Base-by-base conservation (phyloP, 2,888 invertebrate species). In the Venustoraphidia nigricollis region DNA sequence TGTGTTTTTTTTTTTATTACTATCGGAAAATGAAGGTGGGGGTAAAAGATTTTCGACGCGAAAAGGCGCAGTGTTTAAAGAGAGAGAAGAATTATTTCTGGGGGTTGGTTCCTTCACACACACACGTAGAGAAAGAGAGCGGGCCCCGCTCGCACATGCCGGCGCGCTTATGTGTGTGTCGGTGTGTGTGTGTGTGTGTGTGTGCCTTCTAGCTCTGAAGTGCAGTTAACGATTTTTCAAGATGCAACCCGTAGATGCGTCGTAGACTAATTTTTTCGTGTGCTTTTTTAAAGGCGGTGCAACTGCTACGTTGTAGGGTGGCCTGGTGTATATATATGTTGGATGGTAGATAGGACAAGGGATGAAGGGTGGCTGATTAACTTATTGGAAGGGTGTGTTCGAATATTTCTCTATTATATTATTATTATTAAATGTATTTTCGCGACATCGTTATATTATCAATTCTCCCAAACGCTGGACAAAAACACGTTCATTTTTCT, bases 181-280 rank as follows among this genome's bases (percentile, higher is more conserved):
- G 36, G 11, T 11, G 44, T 14, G 36, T 6, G n/a, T 27, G 27
- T 27, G 27, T 27, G 27, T 27, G 36, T 36, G 17, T n/a, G 11
- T 11, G 44, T 14, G 36, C 27, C 27, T 27, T 27, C 27, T 27
- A 27, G 27, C 36, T 44, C 53, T 52, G 54, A 55, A 50, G 45
- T 60, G 61, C 61, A 60, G 62, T 65, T 67, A 67, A 67, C 66
- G 67, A 67, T 67, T 67, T 67, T 51, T 67, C 61, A 66, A 67
- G 66, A 66, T 66, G 67, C 66, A 65, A 61, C 64, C 65, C 62
- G 63, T 64, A 57, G 61, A 64, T 64, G 65, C 64, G 63, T 65
- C 61, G 64, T 61, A 57, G 61, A 40, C 44, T 35, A 36, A 37
- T 48, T 44, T 44, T 44, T 48, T 48, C 48, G 44, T 44, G 44